Base-by-base conservation (phyloP, 2,888 invertebrate species). In the Agrilus mali region DNA sequence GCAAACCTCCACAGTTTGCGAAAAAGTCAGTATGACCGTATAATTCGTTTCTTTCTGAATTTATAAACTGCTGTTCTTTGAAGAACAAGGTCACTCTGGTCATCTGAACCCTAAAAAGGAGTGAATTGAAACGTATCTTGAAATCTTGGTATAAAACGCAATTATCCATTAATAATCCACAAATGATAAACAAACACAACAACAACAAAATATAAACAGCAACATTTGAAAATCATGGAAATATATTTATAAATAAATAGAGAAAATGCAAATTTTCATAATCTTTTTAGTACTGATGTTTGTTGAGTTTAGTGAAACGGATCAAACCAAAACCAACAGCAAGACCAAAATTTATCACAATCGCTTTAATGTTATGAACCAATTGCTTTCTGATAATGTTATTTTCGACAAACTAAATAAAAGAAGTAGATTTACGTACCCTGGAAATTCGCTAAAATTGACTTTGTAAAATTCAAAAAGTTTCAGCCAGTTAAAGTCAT, bases 1-100 rank as follows among this genome's bases (percentile, higher is more conserved):
- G 59, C 4, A 76, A 59, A 37, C 77, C 76, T 2, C 76, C 77
- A 46, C 73, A 72, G 56, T 72, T 72, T 47, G 75, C 72, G 4
- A 76, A 57, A 56, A 77, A 74, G 55, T 77, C 77, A 0, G 71
- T 72, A 42, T 64, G 51, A 1, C 76, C 75, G 48, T 72, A 76
- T 38, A 76, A 55, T 54, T 76, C 76, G 34, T 74, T 73, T 10
- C 76, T 66, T 43, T 70, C 69, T 41, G 73, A 73, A 0, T 74
- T 70, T 31, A 73, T 66, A 50, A 72, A 75, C 36, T 71, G 69
- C 4, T 77, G 75, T 55, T 83, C 82, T 60, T 81, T 82, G 66
- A 82, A 83, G 65, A 80, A 82, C 38, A 83, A 72, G 51, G 76
- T 75, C 7, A 82, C 69, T 3, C 80, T 72, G 0, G 82, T 70